Evolutionary conservation across 2,797 vertebrate species (phyloP).

Genomic region (Pantherophis vulpinus): DNA sequence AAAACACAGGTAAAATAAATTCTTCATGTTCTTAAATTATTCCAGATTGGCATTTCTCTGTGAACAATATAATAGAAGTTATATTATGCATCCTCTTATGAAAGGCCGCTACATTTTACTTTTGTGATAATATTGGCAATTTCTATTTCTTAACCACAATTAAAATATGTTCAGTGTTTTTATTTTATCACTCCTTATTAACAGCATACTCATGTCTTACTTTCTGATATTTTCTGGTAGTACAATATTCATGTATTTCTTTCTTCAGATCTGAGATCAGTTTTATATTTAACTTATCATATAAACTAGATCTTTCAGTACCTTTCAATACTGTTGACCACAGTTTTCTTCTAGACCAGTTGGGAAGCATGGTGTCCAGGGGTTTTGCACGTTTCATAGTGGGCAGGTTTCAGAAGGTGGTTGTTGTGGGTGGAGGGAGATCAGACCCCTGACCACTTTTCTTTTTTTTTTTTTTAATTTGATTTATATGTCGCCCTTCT

Average conservation of each 20-base stretch:
- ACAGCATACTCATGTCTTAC: neutral
- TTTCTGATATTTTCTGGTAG: neutral
- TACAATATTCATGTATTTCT: neutral
- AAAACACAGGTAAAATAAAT: conserved; percentile 16
- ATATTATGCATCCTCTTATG: neutral
- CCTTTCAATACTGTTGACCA: neutral
- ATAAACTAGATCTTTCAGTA: neutral
- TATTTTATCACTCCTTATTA: neutral
- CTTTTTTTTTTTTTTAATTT: no score
- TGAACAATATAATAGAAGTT: conserved; percentile 33
- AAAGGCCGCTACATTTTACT: neutral
- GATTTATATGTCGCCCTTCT: no score
- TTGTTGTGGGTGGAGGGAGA: neutral
- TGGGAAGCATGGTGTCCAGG: neutral
- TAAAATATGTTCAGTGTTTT: neutral
- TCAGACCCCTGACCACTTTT: neutral
- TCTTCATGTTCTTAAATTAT: conserved; percentile 36
- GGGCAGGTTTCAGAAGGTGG: neutral
- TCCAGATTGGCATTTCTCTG: neutral
- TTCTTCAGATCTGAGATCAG: neutral
- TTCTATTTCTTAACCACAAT: conserved; percentile 29
- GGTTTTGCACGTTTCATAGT: neutral
- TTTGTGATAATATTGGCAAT: conserved; percentile 36
- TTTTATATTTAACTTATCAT: neutral
- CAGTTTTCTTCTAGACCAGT: neutral